Conservation (phyloP, 2,797 vertebrate species). For the Chrysolophus pictus region DNA sequence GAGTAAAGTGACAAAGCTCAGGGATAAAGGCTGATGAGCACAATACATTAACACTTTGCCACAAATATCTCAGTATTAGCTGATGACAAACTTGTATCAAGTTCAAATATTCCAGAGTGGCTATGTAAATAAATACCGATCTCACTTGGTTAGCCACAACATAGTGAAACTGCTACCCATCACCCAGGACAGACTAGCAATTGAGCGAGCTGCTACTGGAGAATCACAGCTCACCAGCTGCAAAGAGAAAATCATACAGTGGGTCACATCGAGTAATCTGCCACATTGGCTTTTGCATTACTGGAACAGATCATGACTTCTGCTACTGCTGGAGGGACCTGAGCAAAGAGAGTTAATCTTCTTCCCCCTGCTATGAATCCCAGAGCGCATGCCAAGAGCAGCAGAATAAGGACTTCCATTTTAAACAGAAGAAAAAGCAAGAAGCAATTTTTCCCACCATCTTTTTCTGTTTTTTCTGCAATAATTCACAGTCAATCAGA, state of each 20-base stretch:
- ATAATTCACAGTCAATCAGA: neutral
- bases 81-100: neutral
- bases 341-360: neutral
- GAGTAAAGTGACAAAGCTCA: neutral
- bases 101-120: neutral
- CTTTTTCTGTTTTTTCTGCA: slow-evolving; percentile 8
- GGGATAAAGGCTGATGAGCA: neutral
- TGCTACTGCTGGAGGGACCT: neutral
- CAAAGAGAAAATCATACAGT: fast-evolving
- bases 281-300: neutral
- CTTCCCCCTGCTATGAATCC: neutral
- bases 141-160: neutral
- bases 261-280: neutral
- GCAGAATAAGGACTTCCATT: neutral
- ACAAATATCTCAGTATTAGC: neutral
- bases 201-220: neutral
- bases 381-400: neutral
- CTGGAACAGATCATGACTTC: fast-evolving
- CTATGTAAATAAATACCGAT: neutral
- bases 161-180: neutral
- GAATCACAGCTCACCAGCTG: neutral
- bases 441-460: neutral
- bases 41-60: neutral
- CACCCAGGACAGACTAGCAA: neutral
- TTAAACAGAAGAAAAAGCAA: neutral